Percentiles rank a stretch among this genome's conserved stretches.
Evolutionary conservation across 2,888 invertebrate genomes (phyloP).

Genomic region (Epirrita christyi): DNA sequence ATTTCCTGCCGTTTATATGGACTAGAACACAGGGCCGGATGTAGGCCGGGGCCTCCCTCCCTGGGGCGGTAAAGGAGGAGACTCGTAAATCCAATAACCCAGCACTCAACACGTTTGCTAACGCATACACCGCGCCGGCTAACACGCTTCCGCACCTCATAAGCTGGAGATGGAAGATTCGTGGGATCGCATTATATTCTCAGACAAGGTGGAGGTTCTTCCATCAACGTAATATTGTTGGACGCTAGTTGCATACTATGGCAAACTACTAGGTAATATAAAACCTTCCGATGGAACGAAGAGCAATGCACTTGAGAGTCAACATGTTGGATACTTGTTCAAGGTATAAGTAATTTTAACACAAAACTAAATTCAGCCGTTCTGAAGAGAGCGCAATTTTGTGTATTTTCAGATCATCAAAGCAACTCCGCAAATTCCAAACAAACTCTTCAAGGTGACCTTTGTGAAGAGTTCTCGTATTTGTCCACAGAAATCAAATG

Average conservation of each 20-base stretch:
- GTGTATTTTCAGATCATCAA: background rate
- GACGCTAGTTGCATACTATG: background rate
- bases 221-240: background rate
- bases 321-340: too few relatives aligned
- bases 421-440: background rate
- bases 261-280: too few relatives aligned
- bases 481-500: background rate
- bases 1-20: slow-evolving; percentile 11
- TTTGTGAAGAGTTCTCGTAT: slow-evolving; percentile 1
- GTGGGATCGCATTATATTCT: slow-evolving; percentile 10
- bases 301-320: too few relatives aligned
- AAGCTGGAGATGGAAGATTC: slow-evolving; percentile 13
- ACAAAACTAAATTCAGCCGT: background rate
- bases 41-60: background rate
- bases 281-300: background rate
- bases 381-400: background rate
- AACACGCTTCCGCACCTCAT: slow-evolving; percentile 40
- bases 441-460: slow-evolving; percentile 5
- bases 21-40: slow-evolving; percentile 20
- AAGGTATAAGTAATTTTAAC: background rate
- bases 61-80: slow-evolving; percentile 1
- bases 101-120: slow-evolving; percentile 43
- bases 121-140: slow-evolving; percentile 1
- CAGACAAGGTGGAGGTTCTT: slow-evolving; percentile 1
- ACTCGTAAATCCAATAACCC: slow-evolving; percentile 46